Base-by-base conservation (phyloP, 2,888 invertebrate species). In the Catocala fraxini region DNA sequence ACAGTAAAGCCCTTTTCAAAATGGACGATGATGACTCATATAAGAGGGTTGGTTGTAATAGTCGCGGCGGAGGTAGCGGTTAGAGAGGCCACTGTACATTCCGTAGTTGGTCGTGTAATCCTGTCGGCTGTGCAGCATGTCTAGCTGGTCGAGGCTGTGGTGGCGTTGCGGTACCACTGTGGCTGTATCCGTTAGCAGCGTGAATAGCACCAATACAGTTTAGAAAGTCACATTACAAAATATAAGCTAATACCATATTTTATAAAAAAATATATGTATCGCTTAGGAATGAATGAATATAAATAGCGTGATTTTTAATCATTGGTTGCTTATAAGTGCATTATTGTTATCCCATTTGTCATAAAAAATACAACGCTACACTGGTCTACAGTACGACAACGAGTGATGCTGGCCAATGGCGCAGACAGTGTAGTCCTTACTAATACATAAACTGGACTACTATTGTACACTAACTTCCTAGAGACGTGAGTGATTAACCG, bases 1-100 rank as follows among this genome's bases (percentile, higher is more conserved):
- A 81, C 94, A 94, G 75, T 89, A 93, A 62, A 92, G 84, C 84
- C 93, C 93, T 92, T 92, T 94, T 94, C 94, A 94, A 90, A 94
- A 94, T 79, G 93, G 94, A 80, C 94, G 91, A 78, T 93, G 93
- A 76, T 94, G 92, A 57, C 82, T 79, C 88, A 89, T 89, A 65
- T 91, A 92, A 25, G 88, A 82, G 52, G 92, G 82, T 83, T 90
- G 92, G 74, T 88, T 86, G 83, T 87, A 89, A 72, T 87, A 78
- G 82, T 93, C 93, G 70, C 92, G 92, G 6, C 92, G 85, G 34
- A 85, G 82, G 83, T 84, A 85, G 9, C 92, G 85, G 75, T 81
- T 82, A 65, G 83, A 71, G 4, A 85, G 70, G 53, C 78, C 76
- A 11, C 78, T 78, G 85, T 88, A 89, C 81, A 84, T 82, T 52